phyloP scores from a whole-genome alignment of 2,888 invertebrate genomes.

The Neuroscelio doddi region DNA sequence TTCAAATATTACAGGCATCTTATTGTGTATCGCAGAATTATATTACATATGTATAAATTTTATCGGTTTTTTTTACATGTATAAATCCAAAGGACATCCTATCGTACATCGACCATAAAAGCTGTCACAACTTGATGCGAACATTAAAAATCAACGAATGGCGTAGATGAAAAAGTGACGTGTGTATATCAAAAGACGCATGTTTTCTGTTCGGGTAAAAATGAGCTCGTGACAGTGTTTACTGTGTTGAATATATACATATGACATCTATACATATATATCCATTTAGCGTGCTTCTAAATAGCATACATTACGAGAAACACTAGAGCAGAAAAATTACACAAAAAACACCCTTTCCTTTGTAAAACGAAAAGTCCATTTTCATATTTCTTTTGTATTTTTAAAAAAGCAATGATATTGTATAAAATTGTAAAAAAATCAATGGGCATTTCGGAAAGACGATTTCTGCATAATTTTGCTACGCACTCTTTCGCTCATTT shows the following conservation, averaged over 20 bases:
- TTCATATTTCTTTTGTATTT: not conserved
- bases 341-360: slow-evolving; percentile 3
- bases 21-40: slow-evolving; percentile 67
- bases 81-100: slow-evolving; percentile 50
- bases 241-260: slow-evolving; percentile 34
- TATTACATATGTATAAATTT: slow-evolving; percentile 70
- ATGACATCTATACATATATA: too few relatives aligned
- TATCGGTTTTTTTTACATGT: slow-evolving; percentile 59
- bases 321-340: slow-evolving; percentile 34
- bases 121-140: slow-evolving; percentile 50
- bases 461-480: not conserved
- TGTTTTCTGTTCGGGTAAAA: slow-evolving; percentile 23
- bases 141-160: slow-evolving; percentile 47
- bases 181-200: slow-evolving; percentile 38
- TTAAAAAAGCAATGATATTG: not conserved
- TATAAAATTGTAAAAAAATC: too few relatives aligned
- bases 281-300: slow-evolving; percentile 41
- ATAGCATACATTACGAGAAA: slow-evolving; percentile 41
- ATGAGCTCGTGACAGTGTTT: slow-evolving; percentile 34
- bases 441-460: too few relatives aligned
- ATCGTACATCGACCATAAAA: slow-evolving; percentile 52
- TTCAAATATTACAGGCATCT: slow-evolving; percentile 61
- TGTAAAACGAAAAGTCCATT: not conserved
- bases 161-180: slow-evolving; percentile 48
- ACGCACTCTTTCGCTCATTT: slow-evolving; percentile 10